A percentile compares a stretch with the other conserved stretches of the same genome.
These are phyloP conservation scores for Aurelia aurita DNA, from an alignment of 30 jellyfish, hydroid and myxozoan species.

Conservation along the genomic window DNA sequence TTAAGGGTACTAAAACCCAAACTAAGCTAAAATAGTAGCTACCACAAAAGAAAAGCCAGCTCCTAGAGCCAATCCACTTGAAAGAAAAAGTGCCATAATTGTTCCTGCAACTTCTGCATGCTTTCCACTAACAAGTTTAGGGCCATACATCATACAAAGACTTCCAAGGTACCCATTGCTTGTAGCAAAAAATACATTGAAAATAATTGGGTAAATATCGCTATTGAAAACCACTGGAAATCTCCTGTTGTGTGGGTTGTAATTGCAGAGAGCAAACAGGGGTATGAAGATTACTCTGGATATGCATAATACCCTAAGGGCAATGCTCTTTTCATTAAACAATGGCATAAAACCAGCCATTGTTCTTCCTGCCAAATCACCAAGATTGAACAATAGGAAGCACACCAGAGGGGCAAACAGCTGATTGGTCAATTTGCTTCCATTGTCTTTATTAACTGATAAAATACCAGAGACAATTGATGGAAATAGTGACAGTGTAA, in stretches of 20 bases:
- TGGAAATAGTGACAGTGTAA: slow-evolving; percentile 88
- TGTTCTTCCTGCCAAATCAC: slow-evolving; percentile 92
- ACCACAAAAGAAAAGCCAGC: slow-evolving; percentile 96
- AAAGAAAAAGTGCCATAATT: slow-evolving; percentile 90
- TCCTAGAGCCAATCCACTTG: slow-evolving; percentile 91
- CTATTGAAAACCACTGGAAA: slow-evolving; percentile 67
- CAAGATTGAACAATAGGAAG: slow-evolving; percentile 85
- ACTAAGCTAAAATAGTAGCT: slow-evolving; percentile 16
- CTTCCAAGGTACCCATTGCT: slow-evolving; percentile 97
- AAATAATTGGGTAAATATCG: slow-evolving; percentile 88
- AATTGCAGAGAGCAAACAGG: slow-evolving; percentile 85
- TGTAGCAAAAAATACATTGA: slow-evolving; percentile 70
- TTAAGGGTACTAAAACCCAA: too few relatives aligned
- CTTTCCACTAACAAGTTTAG: slow-evolving; percentile 82
- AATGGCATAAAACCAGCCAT: slow-evolving; percentile 88
- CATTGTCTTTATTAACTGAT: slow-evolving; percentile 75
- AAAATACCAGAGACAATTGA: slow-evolving; percentile 79
- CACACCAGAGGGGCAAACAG: slow-evolving; percentile 84
- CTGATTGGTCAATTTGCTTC: slow-evolving; percentile 77
- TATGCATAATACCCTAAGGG: slow-evolving; percentile 72
- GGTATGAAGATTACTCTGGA: slow-evolving; percentile 88
- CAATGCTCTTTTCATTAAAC: slow-evolving; percentile 63
- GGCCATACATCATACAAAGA: slow-evolving; percentile 99
- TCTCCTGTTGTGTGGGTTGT: slow-evolving; percentile 34
- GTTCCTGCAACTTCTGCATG: slow-evolving; percentile 97